These are phyloP conservation scores for Nymphicus hollandicus DNA, from an alignment of 2,113 vertebrate species.

Conservation along the genomic window DNA sequence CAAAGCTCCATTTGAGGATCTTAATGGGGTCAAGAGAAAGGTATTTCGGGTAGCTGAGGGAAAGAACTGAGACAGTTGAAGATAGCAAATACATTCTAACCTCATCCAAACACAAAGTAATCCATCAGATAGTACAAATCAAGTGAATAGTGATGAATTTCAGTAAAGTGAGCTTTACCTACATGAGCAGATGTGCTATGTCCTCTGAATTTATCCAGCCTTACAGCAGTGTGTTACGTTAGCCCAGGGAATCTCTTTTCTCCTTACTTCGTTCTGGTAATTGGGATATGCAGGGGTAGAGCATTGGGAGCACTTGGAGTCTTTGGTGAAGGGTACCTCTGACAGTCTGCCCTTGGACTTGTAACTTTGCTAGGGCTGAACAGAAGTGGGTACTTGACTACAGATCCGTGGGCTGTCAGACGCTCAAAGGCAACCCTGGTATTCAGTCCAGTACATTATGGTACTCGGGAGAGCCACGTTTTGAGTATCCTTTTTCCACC, in stretches of 20 bases:
- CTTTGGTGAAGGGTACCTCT: background rate
- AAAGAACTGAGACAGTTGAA: background rate
- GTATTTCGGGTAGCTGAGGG: background rate
- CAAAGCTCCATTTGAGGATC: background rate
- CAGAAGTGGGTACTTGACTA: background rate
- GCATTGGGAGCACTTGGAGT: background rate
- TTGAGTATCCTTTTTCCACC: background rate
- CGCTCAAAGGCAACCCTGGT: background rate
- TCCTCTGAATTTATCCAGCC: background rate
- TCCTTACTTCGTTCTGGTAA: background rate
- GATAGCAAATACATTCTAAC: background rate
- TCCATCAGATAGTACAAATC: background rate
- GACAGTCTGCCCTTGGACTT: background rate
- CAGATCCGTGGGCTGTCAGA: background rate
- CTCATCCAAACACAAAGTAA: background rate
- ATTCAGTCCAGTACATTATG: background rate
- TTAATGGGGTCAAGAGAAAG: background rate
- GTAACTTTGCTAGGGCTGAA: background rate
- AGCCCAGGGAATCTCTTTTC: background rate
- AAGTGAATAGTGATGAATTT: background rate
- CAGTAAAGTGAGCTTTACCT: background rate
- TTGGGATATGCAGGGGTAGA: background rate
- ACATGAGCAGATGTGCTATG: background rate
- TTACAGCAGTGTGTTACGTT: background rate
- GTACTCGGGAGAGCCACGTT: background rate